Evolutionary conservation across 2,888 invertebrate genomes (phyloP).

Genomic region (Eumacrocentrus americanus): DNA sequence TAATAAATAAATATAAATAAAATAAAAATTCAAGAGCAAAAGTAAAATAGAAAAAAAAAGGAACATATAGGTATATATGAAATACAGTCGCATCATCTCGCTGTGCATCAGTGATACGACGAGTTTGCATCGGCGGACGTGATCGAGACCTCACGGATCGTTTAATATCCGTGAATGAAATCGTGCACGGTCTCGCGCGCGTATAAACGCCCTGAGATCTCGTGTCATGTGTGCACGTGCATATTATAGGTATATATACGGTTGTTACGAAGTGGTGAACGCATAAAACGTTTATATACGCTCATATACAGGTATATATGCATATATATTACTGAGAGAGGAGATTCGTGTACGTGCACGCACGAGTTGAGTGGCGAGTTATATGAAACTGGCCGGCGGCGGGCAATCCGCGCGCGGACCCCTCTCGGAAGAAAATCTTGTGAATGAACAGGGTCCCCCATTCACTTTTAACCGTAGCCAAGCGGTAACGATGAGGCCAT

Average conservation of each 20-base stretch:
- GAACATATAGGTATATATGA: background rate
- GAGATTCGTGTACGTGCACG: conserved; percentile 15
- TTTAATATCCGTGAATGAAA: conserved; percentile 33
- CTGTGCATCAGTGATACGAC: background rate
- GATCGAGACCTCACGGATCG: conserved; percentile 19
- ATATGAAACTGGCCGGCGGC: conserved; percentile 37
- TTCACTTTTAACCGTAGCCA: conserved; percentile 56
- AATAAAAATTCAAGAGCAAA: too few species aligned
- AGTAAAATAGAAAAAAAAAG: too few species aligned
- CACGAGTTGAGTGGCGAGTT: conserved; percentile 14
- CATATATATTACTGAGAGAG: too few species aligned
- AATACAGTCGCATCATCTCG: background rate
- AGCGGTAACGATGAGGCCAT: conserved; percentile 38
- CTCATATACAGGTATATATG: background rate
- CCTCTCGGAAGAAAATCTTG: conserved; percentile 54
- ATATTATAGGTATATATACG: conserved; percentile 12
- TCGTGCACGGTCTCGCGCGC: conserved; percentile 27
- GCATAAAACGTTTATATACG: conserved; percentile 19
- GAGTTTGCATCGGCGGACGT: conserved; percentile 10
- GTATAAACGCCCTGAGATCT: conserved; percentile 16
- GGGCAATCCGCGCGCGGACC: conserved; percentile 38
- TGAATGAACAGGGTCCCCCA: conserved; percentile 59
- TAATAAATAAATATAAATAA: too few species aligned
- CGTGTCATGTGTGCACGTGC: background rate
- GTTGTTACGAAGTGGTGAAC: conserved; percentile 3